Percentiles rank a stretch among this genome's conserved stretches.
These are phyloP conservation scores for Zygogramma bicolorata DNA, from an alignment of 2,888 invertebrate genomes.

Conservation along the genomic window DNA sequence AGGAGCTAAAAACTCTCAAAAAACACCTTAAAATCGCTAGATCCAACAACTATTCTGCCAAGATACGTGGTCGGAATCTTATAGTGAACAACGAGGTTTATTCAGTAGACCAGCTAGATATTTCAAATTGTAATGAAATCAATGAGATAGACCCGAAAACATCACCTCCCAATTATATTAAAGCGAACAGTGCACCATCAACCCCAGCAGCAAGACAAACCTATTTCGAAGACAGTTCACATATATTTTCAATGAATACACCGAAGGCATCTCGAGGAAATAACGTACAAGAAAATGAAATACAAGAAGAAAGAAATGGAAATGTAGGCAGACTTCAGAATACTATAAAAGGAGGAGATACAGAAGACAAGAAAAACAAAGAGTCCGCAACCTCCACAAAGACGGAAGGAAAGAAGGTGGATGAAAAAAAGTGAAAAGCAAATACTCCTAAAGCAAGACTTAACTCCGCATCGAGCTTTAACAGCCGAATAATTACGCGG, in stretches of 20 bases:
- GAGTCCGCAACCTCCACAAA: neutral
- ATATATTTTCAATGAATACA: neutral
- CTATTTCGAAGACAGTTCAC: neutral
- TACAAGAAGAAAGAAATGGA: neutral
- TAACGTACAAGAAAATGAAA: neutral
- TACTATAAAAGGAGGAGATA: neutral
- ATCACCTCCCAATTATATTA: neutral
- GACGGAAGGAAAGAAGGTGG: neutral
- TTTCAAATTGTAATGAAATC: neutral
- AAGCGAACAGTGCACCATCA: neutral
- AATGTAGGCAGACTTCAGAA: neutral
- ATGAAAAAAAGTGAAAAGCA: neutral
- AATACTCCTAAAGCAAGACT: neutral
- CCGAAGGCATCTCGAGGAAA: neutral
- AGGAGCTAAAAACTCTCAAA: neutral
- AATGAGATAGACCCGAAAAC: neutral
- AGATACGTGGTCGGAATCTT: neutral
- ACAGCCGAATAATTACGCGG: neutral
- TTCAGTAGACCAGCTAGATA: neutral
- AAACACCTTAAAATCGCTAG: neutral
- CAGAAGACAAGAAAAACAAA: neutral
- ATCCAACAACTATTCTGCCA: neutral
- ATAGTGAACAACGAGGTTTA: slow-evolving; percentile 7
- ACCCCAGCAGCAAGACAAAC: neutral
- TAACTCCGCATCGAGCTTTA: neutral